Percentiles rank a stretch among this genome's conserved stretches.
Evolutionary conservation across 2,888 invertebrate species (phyloP).

Genomic region (Tetanocera ferruginea): DNA sequence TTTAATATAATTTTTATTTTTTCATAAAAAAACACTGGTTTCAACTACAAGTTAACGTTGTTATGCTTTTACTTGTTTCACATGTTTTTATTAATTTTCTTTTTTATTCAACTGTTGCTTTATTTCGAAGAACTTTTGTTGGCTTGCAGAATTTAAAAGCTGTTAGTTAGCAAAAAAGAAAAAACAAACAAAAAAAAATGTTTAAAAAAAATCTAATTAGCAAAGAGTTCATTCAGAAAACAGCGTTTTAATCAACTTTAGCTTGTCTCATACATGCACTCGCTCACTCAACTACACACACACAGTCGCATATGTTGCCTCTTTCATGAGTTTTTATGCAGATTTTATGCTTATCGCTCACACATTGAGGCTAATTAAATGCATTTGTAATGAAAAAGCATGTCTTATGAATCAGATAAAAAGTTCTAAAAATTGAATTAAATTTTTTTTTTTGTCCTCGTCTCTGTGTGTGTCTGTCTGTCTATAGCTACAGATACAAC

Average conservation of each 20-base stretch:
- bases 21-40: too few relatives aligned
- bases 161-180: not conserved
- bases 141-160: too few relatives aligned
- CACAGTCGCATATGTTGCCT: not conserved
- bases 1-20: too few relatives aligned
- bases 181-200: not conserved
- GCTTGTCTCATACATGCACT: not conserved
- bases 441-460: too few relatives aligned
- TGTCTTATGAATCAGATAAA: conserved; percentile 3
- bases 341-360: not conserved
- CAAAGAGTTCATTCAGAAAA: not conserved
- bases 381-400: not conserved
- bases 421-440: conserved; percentile 8
- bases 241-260: not conserved
- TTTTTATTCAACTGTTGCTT: too few relatives aligned
- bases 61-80: too few relatives aligned
- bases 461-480: not conserved
- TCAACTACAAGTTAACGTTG: too few relatives aligned
- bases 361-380: conserved; percentile 8
- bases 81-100: too few relatives aligned
- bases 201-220: not conserved
- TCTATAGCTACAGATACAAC: not conserved
- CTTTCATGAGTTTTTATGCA: not conserved
- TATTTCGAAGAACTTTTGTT: too few relatives aligned
- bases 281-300: too few relatives aligned